phyloP scores from a whole-genome alignment of 2,888 invertebrate species.

The Apamea epomidion region DNA sequence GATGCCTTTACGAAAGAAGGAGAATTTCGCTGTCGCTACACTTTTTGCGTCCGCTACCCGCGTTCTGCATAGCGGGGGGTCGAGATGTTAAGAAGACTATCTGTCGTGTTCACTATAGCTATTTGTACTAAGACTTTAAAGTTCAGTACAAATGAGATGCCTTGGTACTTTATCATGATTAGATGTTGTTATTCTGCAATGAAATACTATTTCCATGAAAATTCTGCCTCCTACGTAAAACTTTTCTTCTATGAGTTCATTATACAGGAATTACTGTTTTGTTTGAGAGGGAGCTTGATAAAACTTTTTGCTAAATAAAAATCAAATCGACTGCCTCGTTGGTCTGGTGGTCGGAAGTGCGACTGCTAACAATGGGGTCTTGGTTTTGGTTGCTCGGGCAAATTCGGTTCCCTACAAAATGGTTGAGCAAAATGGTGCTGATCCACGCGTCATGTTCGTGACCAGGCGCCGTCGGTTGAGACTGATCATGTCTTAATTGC shows the following conservation, averaged over 20 bases:
- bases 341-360: no score
- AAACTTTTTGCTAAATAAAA: not conserved
- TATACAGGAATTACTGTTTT: not conserved
- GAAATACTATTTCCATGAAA: not conserved
- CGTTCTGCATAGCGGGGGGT: not conserved
- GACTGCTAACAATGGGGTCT: not conserved
- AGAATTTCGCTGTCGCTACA: not conserved
- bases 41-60: not conserved
- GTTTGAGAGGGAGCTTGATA: not conserved
- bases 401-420: no score
- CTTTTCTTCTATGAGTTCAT: not conserved
- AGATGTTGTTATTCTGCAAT: slow-evolving; percentile 11
- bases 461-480: no score
- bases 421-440: not conserved
- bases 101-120: slow-evolving; percentile 3
- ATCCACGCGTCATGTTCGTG: not conserved
- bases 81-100: not conserved
- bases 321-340: not conserved
- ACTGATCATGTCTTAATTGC: not conserved
- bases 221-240: not conserved
- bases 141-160: slow-evolving; percentile 22
- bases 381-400: not conserved
- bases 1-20: no score
- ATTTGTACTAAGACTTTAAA: slow-evolving; percentile 12
- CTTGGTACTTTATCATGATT: slow-evolving; percentile 15